These are phyloP conservation scores for Gallinago nigripennis DNA, from an alignment of 2,797 vertebrate species.

Conservation along the genomic window DNA sequence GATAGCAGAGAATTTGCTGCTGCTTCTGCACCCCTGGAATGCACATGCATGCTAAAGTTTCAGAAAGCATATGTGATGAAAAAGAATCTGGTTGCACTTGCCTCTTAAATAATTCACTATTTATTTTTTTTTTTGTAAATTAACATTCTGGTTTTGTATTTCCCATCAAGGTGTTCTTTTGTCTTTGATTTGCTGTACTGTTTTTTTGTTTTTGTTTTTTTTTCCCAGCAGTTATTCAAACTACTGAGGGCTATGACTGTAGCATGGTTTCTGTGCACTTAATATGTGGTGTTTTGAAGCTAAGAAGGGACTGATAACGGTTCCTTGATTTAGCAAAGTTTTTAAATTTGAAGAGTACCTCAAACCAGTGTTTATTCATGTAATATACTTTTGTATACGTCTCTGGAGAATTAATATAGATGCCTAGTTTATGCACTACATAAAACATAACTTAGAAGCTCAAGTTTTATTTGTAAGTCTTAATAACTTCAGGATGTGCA, in stretches of 20 bases:
- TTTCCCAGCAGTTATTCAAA: background rate
- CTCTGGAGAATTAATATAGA: background rate
- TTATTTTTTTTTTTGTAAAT: background rate
- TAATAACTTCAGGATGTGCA: background rate
- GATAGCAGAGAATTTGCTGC: background rate
- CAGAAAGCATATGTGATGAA: background rate
- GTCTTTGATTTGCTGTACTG: background rate
- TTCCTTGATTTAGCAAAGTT: background rate
- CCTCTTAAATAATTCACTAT: background rate
- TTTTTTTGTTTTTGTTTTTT: accelerated
- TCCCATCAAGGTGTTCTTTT: background rate
- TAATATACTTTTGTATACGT: background rate
- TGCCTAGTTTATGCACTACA: background rate
- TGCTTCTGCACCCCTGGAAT: background rate
- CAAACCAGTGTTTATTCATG: background rate
- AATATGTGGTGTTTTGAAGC: background rate
- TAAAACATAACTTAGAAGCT: background rate
- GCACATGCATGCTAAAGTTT: accelerated
- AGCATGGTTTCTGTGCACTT: background rate
- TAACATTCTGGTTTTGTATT: background rate
- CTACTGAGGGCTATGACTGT: background rate
- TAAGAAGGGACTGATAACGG: background rate
- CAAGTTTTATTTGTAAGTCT: background rate
- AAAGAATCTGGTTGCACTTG: background rate
- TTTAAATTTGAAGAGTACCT: background rate